Base-by-base conservation (phyloP, 2,888 invertebrate species). In the Platycheirus rosarum region DNA sequence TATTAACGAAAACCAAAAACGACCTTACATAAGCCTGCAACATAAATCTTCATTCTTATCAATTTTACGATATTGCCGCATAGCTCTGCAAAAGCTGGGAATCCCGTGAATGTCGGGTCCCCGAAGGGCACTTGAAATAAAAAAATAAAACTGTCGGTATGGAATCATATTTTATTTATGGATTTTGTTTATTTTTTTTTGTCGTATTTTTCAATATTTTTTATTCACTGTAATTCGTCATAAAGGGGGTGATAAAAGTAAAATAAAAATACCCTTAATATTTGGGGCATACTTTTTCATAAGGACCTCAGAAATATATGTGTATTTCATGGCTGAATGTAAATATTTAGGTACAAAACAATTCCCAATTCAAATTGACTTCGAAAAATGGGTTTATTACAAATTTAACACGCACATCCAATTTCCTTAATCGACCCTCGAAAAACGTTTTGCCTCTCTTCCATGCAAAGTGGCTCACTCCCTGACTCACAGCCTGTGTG, bases 31-130 rank as follows among this genome's bases (percentile, higher is more conserved):
- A 73, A 66, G 23, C 16, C 51, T 32, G 6, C 7, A n/a, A 35
- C 55, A 74, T 57, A 66, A 40, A 63, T 79, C 74, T 79, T 74
- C 51, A 73, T 74, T 74, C 68, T 68, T 74, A 69, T 74, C 78
- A 79, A 79, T 79, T 69, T 18, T 46, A 55, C 32, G 37, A 63
- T 48, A 69, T 62, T 62, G 44, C 42, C 6, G 11, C 29, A 1
- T 23, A 29, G 46, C 8, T 5, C 2, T 7, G 29, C n/a, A n/a
- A n/a, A n/a, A n/a, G n/a, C n/a, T n/a, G n/a, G n/a, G n/a, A n/a
- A n/a, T n/a, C n/a, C 9, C 48, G 1, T 8, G 8, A 7, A 7
- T 8, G 29, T 6, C 9, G 26, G 49, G 48, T 29, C 48, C 14
- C 79, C 29, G 35, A 55, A 42, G 68, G 62, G 26, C 53, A 68